phyloP scores from a whole-genome alignment of 2,113 vertebrate genomes.

The Syngnathus typhle region DNA sequence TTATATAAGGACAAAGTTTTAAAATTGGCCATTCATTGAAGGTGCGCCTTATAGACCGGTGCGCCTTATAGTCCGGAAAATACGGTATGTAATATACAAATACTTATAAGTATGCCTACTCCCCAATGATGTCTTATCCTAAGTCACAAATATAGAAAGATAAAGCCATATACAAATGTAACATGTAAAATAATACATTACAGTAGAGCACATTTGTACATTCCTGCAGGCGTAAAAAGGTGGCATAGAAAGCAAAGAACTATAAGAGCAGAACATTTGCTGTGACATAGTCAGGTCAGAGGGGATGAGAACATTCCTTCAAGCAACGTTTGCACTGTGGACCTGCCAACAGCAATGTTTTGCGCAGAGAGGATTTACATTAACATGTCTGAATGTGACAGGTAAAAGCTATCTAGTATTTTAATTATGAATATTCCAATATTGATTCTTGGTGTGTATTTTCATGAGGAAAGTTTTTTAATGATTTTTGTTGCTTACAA shows the following conservation, averaged over 20 bases:
- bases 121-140: no score
- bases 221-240: constrained; percentile 4
- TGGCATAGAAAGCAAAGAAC: background rate
- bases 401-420: background rate
- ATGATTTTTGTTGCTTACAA: no score
- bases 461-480: no score
- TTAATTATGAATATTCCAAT: background rate
- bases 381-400: background rate
- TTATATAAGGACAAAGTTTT: no score
- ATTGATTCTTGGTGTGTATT: background rate
- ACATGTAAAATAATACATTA: background rate
- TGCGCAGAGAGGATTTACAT: background rate
- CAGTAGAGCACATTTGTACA: background rate
- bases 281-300: constrained; percentile 8
- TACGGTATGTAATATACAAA: no score
- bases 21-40: no score
- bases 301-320: background rate
- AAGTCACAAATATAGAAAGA: no score
- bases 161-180: background rate
- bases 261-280: constrained; percentile 1
- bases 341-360: background rate
- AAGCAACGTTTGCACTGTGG: background rate
- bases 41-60: no score
- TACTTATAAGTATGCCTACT: no score
- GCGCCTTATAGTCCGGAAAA: no score